Evolutionary conservation across 2,797 vertebrate species (phyloP).

Genomic region (Tympanoctomys barrerae): DNA sequence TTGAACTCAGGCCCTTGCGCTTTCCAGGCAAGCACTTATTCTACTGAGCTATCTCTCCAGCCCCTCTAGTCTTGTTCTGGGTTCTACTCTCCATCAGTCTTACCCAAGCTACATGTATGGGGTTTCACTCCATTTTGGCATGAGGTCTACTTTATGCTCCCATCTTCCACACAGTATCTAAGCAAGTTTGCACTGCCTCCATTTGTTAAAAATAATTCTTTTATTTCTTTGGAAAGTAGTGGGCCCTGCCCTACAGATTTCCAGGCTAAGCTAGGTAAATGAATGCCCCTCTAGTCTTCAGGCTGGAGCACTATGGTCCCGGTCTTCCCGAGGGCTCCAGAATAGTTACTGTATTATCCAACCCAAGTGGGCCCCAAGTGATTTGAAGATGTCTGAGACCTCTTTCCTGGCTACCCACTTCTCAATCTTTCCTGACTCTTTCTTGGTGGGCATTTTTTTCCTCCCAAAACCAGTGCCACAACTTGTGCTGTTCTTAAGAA

Average conservation of each 20-base stretch:
- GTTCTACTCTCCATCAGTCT: slow-evolving; percentile 10
- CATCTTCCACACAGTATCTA: slow-evolving; percentile 63
- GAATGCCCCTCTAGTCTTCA: slow-evolving; percentile 67
- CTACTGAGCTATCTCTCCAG: no score
- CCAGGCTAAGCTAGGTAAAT: slow-evolving; percentile 73
- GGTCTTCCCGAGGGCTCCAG: slow-evolving; percentile 51
- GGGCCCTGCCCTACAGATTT: slow-evolving; percentile 77
- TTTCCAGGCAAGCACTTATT: no score
- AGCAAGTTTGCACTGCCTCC: slow-evolving; percentile 75
- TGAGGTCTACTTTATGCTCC: slow-evolving; percentile 61
- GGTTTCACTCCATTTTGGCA: slow-evolving; percentile 60
- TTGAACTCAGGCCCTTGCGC: no score
- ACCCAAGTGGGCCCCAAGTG: slow-evolving; percentile 49
- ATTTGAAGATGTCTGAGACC: slow-evolving; percentile 60
- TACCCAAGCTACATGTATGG: not conserved
- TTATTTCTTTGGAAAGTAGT: slow-evolving; percentile 85
- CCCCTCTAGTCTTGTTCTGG: not conserved
- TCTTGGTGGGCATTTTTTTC: not conserved
- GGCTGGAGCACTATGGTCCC: slow-evolving; percentile 74
- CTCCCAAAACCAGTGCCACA: slow-evolving; percentile 72
- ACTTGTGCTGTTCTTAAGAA: slow-evolving; percentile 62
- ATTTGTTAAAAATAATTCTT: slow-evolving; percentile 82
- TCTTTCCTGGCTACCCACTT: slow-evolving; percentile 62
- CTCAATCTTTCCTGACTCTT: slow-evolving; percentile 65
- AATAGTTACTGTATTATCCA: slow-evolving; percentile 54